Conservation (phyloP, 2,888 invertebrate genomes). For the Halictus quadricinctus region DNA sequence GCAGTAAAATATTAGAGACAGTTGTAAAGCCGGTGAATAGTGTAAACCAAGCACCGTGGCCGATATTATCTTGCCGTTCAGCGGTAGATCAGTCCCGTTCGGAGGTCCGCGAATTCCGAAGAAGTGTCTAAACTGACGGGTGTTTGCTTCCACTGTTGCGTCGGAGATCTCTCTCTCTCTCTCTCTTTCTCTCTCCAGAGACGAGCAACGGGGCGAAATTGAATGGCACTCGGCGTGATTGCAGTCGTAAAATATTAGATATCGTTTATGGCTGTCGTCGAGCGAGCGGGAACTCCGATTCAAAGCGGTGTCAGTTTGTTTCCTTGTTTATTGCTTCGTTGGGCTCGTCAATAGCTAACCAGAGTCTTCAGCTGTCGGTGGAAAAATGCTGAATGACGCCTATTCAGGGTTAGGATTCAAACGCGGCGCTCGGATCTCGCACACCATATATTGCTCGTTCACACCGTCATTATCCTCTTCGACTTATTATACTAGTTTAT, state of each 20-base stretch:
- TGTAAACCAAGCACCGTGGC: conserved; percentile 24
- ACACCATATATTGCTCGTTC: neutral
- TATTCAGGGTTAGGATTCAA: neutral
- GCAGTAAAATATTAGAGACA: conserved; percentile 29
- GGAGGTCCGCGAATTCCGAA: neutral
- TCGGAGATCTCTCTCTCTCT: neutral
- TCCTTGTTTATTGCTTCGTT: neutral
- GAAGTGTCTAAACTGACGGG: neutral
- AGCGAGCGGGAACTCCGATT: neutral
- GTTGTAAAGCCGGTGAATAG: conserved; percentile 29
- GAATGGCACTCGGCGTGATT: neutral
- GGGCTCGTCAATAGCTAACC: neutral
- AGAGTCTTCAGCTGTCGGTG: neutral
- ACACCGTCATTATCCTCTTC: neutral
- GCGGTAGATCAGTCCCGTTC: neutral
- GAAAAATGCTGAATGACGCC: neutral
- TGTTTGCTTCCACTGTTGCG: neutral
- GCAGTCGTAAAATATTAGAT: conserved; percentile 1
- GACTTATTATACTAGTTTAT: neutral
- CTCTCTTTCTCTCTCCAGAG: neutral
- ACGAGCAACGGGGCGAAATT: neutral
- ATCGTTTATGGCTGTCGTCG: conserved; percentile 9
- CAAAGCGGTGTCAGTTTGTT: neutral
- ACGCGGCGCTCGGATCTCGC: neutral
- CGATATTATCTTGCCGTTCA: neutral